phyloP scores from a whole-genome alignment of 1,140 invertebrate genomes.

The Diorhabda carinulata region DNA sequence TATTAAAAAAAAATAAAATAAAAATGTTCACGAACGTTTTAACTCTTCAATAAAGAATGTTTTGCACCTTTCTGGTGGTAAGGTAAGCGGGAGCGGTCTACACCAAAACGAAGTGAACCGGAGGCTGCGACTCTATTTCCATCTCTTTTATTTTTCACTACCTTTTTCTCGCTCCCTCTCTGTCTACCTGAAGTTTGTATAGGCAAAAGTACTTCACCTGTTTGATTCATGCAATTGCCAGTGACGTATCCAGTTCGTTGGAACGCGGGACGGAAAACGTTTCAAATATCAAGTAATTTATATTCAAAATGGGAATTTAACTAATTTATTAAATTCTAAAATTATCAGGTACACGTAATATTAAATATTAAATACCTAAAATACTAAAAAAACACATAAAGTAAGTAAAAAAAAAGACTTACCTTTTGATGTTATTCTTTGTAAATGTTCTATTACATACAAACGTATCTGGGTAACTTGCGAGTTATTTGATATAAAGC shows the following conservation, averaged over 20 bases:
- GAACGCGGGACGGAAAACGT: background rate
- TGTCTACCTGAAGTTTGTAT: background rate
- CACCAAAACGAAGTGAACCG: background rate
- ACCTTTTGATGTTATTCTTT: too few relatives aligned
- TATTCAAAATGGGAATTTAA: too few relatives aligned
- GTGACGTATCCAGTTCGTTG: background rate
- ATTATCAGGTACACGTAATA: too few relatives aligned
- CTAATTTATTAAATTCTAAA: too few relatives aligned
- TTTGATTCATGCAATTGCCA: background rate
- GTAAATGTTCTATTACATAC: too few relatives aligned
- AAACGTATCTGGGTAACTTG: too few relatives aligned
- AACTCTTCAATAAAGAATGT: background rate
- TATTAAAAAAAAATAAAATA: background rate
- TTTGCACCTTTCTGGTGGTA: background rate
- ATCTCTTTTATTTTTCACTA: background rate
- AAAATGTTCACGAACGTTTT: too few relatives aligned
- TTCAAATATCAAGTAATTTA: too few relatives aligned
- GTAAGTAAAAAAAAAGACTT: too few relatives aligned
- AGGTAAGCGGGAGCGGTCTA: background rate
- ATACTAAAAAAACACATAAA: too few relatives aligned
- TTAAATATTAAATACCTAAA: too few relatives aligned
- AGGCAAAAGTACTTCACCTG: conserved; percentile 12
- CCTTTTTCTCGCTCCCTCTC: background rate
- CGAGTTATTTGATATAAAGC: too few relatives aligned
- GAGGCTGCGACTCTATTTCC: conserved; percentile 6